Base-by-base conservation (phyloP, 92 coral and sea anemone species). In the Chrysogorgia sp. region DNA sequence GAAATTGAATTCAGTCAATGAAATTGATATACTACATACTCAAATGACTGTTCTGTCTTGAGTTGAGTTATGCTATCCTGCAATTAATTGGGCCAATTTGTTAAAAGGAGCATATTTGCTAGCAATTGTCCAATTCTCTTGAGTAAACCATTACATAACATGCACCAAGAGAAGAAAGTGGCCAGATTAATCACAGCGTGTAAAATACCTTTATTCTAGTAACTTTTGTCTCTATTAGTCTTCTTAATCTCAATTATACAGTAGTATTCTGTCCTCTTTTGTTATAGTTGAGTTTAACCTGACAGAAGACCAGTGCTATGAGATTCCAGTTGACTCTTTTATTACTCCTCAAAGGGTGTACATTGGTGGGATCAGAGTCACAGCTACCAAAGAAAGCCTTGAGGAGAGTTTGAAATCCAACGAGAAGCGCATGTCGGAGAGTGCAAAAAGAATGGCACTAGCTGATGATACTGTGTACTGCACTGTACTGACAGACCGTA, bases 261-360 rank as follows among this genome's bases (percentile, higher is more conserved):
- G 9, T 43, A 43, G 50, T 9, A 13, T 22, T 0, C 28, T 58
- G 32, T 59, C 10, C 14, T 30, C 7, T 64, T 7, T 48, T 55
- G 17, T 53, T 34, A 0, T 25, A 72, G 79, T 72, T 34, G 92
- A 88, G 55, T 59, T 80, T 31, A 88, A 84, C 60, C 81, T 86
- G 63, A 81, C 92, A 34, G 97, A 90, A 49, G 90, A 88, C 15
- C 96, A 92, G 74, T 83, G 84, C 24, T 92, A 92, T 67, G 97
- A 92, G 79, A 92, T 92, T 58, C 97, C 97, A 19, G 88, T 92
- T 1, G 97, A 92, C 81, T 92, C 97, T 10, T 63, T 88, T 9
- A 43, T 71, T 1, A 80, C 84, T 3, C 85, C 89, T n/a, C 91
- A 88, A 62, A 79, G 86, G 17, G 83, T 90, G 10, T 86, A 89